Percentiles rank a stretch among this genome's conserved stretches.
These are phyloP conservation scores for Synergus gifuensis DNA, from an alignment of 2,888 invertebrate species.

Conservation along the genomic window DNA sequence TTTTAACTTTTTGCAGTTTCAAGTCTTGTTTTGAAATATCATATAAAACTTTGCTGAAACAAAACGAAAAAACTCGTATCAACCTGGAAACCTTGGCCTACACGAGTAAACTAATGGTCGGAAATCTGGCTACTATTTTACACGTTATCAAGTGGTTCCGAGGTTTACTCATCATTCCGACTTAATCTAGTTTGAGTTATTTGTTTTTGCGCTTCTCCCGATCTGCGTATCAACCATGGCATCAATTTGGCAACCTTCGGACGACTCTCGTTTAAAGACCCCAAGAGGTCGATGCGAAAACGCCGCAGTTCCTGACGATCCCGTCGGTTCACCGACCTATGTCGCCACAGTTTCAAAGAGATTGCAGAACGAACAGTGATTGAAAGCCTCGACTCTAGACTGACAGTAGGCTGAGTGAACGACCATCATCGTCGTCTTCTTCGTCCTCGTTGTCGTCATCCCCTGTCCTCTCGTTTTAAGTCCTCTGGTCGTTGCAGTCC, in stretches of 20 bases:
- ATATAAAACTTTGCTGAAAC: too few species aligned
- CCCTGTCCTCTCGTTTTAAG: constrained; percentile 64
- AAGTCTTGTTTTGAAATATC: too few species aligned
- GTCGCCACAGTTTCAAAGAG: constrained; percentile 51
- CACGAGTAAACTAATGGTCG: too few species aligned
- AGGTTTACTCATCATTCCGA: too few species aligned
- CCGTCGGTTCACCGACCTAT: constrained; percentile 51
- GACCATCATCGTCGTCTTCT: constrained; percentile 13
- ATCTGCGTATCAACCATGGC: neutral
- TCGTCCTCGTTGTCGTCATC: neutral
- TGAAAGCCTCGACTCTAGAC: constrained; percentile 49
- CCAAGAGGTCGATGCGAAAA: constrained; percentile 10
- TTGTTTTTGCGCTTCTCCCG: neutral
- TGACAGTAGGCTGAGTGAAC: constrained; percentile 52
- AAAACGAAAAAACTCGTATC: too few species aligned
- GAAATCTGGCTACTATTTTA: too few species aligned
- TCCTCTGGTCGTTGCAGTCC: constrained; percentile 65
- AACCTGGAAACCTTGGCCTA: too few species aligned
- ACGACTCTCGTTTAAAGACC: neutral
- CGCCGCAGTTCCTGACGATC: constrained; percentile 20
- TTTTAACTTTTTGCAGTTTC: too few species aligned
- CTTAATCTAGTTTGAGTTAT: too few species aligned
- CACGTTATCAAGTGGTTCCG: too few species aligned
- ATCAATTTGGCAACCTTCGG: neutral
- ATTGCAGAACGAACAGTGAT: constrained; percentile 51